Base-by-base conservation (phyloP, 2,888 invertebrate genomes). In the Ophioninae sp. region DNA sequence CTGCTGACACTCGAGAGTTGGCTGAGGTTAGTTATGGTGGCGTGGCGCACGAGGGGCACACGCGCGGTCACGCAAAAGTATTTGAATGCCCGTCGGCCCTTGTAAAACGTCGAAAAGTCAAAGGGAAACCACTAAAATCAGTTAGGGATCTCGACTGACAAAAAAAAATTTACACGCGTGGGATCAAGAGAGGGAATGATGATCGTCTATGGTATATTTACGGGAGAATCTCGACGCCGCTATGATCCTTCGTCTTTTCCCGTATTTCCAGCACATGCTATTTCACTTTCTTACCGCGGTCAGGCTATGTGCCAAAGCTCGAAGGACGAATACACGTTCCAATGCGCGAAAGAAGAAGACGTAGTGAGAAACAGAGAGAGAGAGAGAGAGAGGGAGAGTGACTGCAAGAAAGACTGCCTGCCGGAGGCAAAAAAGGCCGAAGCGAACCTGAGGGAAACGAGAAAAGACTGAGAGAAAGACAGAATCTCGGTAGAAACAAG, bases 71-170 rank as follows among this genome's bases (percentile, higher is more conserved):
- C 50, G 50, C 91, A 91, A 89, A 92, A 92, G 90, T 92, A 92
- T 92, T 91, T 89, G 90, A 92, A 92, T 90, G 90, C 89, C 88
- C 90, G 91, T 92, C 89, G 92, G 91, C 89, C 90, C 91, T 91
- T 91, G 92, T 91, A 91, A 92, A 89, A 91, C 88, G 91, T 92
- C 92, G 91, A 92, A 92, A 92, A 92, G 92, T 92, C 92, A 91
- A 91, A 92, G 91, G 88, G 89, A 92, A 92, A 91, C 91, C 91
- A 92, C 91, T 91, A 91, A 92, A 93, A 93, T 92, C 92, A 91
- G 91, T 92, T 92, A 91, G 90, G 92, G 91, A 91, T 92, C 91
- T 92, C 91, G 92, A 93, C 92, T 92, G 21, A 20, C 90, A 88
- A 86, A 20, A 59, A 90, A 88, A 86, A n/a, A 17, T 30, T 57